Percentiles rank a stretch among this genome's conserved stretches.
These are phyloP conservation scores for Phodopus roborovskii DNA, from an alignment of 2,113 vertebrate species.

Conservation along the genomic window DNA sequence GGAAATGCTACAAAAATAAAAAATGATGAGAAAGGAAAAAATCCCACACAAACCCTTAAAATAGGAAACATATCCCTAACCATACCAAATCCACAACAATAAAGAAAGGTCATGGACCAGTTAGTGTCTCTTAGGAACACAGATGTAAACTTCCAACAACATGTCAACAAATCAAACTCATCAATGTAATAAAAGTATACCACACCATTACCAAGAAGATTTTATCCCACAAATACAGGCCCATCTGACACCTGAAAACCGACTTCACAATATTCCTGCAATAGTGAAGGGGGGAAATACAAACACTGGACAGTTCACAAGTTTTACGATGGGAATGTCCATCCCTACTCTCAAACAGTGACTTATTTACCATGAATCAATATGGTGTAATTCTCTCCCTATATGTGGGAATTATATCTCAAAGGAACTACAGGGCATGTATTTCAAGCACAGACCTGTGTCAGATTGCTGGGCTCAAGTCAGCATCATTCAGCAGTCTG, in stretches of 20 bases:
- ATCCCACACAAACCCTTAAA: background rate
- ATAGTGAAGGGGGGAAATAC: background rate
- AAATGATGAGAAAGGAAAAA: background rate
- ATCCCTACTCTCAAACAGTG: background rate
- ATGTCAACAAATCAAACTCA: background rate
- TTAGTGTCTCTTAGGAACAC: background rate
- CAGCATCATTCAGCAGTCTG: background rate
- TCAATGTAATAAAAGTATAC: background rate
- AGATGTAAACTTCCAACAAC: background rate
- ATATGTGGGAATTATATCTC: background rate
- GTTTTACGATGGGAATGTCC: background rate
- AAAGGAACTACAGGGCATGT: background rate
- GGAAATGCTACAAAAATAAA: constrained; percentile 26
- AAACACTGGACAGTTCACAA: background rate
- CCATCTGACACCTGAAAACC: background rate
- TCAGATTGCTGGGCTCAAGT: background rate
- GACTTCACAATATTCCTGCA: background rate
- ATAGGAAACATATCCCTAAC: background rate
- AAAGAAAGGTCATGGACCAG: background rate
- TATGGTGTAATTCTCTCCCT: background rate
- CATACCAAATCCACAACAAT: background rate
- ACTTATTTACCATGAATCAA: background rate
- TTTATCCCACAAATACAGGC: background rate
- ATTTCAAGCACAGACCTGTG: background rate
- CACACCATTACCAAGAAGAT: background rate